Percentiles rank a stretch among this genome's conserved stretches.
Conservation (phyloP, 1,140 invertebrate species). For the Drosophila novamexicana region DNA sequence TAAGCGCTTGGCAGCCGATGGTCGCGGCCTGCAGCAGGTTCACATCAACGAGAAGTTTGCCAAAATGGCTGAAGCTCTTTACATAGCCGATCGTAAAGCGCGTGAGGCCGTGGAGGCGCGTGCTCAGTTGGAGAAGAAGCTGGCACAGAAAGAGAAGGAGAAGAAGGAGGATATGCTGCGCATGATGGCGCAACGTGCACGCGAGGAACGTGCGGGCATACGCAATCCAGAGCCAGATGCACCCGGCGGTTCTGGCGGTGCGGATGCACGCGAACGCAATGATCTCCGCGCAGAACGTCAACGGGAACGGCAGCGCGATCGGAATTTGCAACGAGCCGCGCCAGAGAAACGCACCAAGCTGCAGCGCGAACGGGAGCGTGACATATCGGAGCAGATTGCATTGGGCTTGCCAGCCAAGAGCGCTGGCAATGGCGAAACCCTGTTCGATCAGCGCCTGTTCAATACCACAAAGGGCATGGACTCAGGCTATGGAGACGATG, state of each 20-base stretch:
- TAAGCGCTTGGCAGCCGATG: conserved; percentile 99
- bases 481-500: conserved; percentile 98
- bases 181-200: conserved; percentile 96
- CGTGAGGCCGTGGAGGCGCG: conserved; percentile 98
- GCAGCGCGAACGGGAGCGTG: conserved; percentile 96
- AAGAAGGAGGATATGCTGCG: conserved; percentile 98
- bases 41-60: conserved; percentile 99
- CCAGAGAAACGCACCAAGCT: conserved; percentile 96
- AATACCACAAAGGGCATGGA: conserved; percentile 98
- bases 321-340: conserved; percentile 96
- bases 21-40: conserved; percentile 97
- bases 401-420: conserved; percentile 96
- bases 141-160: conserved; percentile 99
- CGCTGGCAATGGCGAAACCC: conserved; percentile 89
- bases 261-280: conserved; percentile 95
- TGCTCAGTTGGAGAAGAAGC: conserved; percentile 97
- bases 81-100: conserved; percentile 98
- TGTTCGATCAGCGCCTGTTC: conserved; percentile 98
- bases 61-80: conserved; percentile 98
- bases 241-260: conserved; percentile 86
- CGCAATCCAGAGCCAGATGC: conserved; percentile 80
- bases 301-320: conserved; percentile 95
- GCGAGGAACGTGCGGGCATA: conserved; percentile 95
- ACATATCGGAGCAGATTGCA: conserved; percentile 99
- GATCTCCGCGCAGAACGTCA: conserved; percentile 95